phyloP scores from a whole-genome alignment of 2,113 vertebrate genomes.

The Sitta europaea region DNA sequence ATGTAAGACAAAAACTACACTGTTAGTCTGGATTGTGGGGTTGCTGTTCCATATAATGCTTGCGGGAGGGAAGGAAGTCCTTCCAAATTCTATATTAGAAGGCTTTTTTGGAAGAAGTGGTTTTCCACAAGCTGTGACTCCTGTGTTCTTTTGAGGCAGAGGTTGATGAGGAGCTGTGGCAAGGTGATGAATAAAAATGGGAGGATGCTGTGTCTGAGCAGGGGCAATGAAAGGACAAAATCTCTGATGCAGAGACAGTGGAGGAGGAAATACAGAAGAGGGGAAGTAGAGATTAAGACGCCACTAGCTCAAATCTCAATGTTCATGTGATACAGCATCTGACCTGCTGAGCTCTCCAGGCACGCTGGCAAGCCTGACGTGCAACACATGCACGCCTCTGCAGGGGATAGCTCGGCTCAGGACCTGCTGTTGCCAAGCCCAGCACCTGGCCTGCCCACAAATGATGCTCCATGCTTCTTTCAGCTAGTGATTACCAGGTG shows the following conservation, averaged over 20 bases:
- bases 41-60: not conserved
- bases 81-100: not conserved
- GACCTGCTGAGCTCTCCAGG: not conserved
- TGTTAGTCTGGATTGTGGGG: not conserved
- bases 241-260: not conserved
- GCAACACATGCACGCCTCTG: fast-evolving
- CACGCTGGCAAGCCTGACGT: not conserved
- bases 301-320: not conserved
- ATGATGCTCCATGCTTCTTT: not conserved
- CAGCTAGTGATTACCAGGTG: not conserved
- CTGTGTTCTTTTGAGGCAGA: not conserved
- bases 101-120: not conserved
- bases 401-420: fast-evolving
- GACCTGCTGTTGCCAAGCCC: not conserved
- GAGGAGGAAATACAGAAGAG: not conserved
- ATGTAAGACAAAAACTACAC: not conserved
- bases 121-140: not conserved
- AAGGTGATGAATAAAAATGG: not conserved
- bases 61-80: not conserved
- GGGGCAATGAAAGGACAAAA: not conserved
- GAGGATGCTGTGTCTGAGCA: not conserved
- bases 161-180: not conserved
- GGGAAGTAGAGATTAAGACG: not conserved
- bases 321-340: not conserved
- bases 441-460: not conserved